phyloP scores from a whole-genome alignment of 2,113 vertebrate genomes.

The Xiphophorus hellerii region DNA sequence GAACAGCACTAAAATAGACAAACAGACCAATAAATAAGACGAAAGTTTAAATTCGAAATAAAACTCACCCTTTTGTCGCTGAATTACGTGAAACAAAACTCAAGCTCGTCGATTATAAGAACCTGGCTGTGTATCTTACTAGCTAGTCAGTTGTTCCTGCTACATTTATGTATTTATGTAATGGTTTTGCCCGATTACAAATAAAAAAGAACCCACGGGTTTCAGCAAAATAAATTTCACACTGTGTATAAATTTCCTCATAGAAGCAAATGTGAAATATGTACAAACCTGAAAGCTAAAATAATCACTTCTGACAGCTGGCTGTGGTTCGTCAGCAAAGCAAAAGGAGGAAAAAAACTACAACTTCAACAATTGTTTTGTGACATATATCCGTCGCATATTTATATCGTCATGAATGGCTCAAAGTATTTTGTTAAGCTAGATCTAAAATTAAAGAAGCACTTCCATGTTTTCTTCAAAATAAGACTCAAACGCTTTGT shows the following conservation, averaged over 20 bases:
- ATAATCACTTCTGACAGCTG: conserved; percentile 24
- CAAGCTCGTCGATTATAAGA: background rate
- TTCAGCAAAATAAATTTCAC: background rate
- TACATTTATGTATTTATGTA: background rate
- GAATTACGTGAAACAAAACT: background rate
- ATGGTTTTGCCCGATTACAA: background rate
- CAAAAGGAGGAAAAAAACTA: conserved; percentile 15
- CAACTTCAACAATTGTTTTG: background rate
- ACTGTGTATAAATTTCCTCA: background rate
- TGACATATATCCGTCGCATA: conserved; percentile 63
- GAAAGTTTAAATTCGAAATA: background rate
- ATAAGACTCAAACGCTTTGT: conserved; percentile 1
- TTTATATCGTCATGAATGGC: conserved; percentile 1
- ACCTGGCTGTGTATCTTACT: background rate
- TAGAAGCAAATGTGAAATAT: background rate
- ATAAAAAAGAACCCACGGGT: background rate
- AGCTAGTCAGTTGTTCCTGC: background rate
- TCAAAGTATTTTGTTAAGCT: too few species aligned
- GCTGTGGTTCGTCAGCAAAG: conserved; percentile 48
- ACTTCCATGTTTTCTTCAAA: background rate
- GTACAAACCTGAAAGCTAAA: background rate
- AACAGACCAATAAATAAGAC: background rate
- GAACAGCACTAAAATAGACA: background rate
- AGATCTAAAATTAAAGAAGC: background rate
- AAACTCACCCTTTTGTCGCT: background rate